Evolutionary conservation across 2,888 invertebrate species (phyloP), one percentile per base, ranked within the genome.

Genomic region (Choristoneura rosaceana): DNA sequence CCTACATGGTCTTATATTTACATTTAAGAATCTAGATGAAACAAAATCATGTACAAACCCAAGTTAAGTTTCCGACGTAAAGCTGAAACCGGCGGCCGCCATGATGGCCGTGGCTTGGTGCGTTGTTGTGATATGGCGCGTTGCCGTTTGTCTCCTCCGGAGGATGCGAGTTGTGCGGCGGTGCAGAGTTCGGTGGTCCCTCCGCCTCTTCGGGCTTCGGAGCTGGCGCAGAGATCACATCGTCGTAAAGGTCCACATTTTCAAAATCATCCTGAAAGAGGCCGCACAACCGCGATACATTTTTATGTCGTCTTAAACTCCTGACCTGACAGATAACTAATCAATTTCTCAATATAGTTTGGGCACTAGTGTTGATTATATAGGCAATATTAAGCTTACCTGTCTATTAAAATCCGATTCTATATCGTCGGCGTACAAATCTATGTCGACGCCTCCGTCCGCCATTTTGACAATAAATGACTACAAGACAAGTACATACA

Each of bases 41-140:
- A 81, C 80, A 92, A 90, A 92, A 88, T 91, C 82, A 84, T 81
- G 90, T 93, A 92, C 96, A 94, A 96, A 98, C 98, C 99, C 99
- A 99, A 82, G 99, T 99, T 80, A 99, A 96, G 94, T 99, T 99
- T 84, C 99, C 99, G 85, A 99, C 97, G 94, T 99, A 99, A 61
- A 99, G 95, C 90, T 99, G 98, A 90, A 97, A 97, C 85, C 98
- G 96, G 84, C 98, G 95, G 91, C 96, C 96, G 91, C 96, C 96
- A 80, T 97, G 96, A 90, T 96, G 93, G 86, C 96, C 96, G 77
- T 96, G 96, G 85, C 95, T 96, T 84, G 96, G 96, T 80, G 96
- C 96, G 89, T 96, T 95, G 91, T 96, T 96, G 89, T 96, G 95
- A 89, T 97, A 97, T 78, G 97, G 96, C 65, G 95, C 93, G 81